Conservation (phyloP, 2,113 vertebrate species). For the Accipiter virgatus region DNA sequence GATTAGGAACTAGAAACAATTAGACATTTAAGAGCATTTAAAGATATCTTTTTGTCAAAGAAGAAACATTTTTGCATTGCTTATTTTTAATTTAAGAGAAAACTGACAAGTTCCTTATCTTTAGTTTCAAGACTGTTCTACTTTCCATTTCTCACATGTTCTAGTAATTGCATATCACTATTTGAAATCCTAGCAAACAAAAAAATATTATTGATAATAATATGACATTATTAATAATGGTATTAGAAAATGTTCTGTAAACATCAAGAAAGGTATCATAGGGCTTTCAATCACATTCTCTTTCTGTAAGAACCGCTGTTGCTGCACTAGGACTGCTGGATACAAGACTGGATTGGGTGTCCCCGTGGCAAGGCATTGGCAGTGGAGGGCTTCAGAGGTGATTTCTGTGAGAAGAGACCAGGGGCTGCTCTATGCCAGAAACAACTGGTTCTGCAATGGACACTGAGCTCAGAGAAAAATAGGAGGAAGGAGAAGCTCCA, state of each 20-base stretch:
- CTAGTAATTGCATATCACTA: background rate
- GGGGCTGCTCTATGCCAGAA: background rate
- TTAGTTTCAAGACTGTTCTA: background rate
- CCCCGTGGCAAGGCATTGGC: background rate
- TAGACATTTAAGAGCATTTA: background rate
- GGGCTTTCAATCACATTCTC: background rate
- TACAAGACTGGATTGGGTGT: background rate
- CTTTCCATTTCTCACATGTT: background rate
- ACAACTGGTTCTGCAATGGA: background rate
- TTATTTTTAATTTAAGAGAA: background rate
- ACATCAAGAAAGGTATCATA: background rate
- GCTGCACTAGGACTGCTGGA: background rate
- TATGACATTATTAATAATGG: background rate
- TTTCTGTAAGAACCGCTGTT: background rate
- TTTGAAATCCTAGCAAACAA: background rate
- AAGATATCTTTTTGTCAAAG: background rate
- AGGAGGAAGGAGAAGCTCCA: accelerated
- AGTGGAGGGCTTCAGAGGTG: background rate
- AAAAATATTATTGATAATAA: background rate
- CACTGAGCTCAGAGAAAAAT: background rate
- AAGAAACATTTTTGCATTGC: background rate
- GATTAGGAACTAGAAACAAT: background rate
- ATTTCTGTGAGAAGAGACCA: background rate
- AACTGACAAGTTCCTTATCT: background rate
- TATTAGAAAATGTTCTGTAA: background rate